Evolutionary conservation across 2,113 vertebrate species (phyloP).

Genomic region (Meleagris gallopavo): DNA sequence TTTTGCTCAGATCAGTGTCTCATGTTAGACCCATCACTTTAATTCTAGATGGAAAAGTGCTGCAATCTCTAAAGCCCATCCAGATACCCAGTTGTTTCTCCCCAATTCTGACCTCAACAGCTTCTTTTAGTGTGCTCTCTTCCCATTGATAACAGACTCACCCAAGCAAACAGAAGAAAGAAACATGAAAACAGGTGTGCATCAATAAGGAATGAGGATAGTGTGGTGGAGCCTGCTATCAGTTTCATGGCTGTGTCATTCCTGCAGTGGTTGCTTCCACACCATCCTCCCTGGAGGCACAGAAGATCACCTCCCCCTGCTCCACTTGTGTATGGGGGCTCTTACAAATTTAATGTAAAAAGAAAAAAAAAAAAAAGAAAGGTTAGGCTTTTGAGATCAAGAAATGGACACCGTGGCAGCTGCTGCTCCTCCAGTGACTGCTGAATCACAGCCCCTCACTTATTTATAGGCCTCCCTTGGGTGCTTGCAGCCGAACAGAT

Average conservation of each 20-base stretch:
- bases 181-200: not conserved
- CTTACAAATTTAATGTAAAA: slow-evolving; percentile 2
- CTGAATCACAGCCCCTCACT: slow-evolving; percentile 50
- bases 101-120: not conserved
- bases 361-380: not conserved
- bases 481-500: not conserved
- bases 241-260: not conserved
- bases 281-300: not conserved
- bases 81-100: not conserved
- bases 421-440: not conserved
- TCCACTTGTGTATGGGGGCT: not conserved
- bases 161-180: not conserved
- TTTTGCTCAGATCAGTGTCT: not conserved
- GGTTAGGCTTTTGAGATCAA: not conserved
- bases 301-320: not conserved
- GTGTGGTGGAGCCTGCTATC: not conserved
- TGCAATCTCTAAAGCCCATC: not conserved
- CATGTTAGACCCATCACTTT: not conserved
- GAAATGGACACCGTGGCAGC: slow-evolving; percentile 7
- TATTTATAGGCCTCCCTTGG: slow-evolving; percentile 37
- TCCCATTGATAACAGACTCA: not conserved
- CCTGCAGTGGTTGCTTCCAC: not conserved
- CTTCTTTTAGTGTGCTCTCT: not conserved
- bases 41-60: not conserved
- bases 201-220: not conserved